Evolutionary conservation across 1,140 invertebrate species (phyloP), one percentile per base, ranked within the genome.

Genomic region (Rhyzopertha dominica): DNA sequence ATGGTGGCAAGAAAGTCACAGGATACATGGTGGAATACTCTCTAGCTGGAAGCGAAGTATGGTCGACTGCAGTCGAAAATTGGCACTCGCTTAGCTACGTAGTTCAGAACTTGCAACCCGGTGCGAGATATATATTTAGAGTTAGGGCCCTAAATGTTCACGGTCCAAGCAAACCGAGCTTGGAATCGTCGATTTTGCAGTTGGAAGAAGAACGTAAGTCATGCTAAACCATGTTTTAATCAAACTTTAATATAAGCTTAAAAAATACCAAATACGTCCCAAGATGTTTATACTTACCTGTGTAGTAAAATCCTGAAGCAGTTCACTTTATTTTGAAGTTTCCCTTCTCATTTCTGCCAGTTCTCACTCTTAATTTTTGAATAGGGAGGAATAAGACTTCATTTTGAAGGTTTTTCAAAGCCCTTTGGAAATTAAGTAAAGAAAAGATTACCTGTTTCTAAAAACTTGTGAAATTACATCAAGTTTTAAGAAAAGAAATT

Each of bases 1-100:
- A 93, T 62, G 88, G 88, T n/a, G 88, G 89, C 20, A 82, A 84
- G 42, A 84, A 84, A 37, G 77, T 93, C 30, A 85, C 82, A 13
- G 87, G 86, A 32, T 94, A 90, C 62, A 74, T 79, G 12, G 78
- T 92, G 12, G 87, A 93, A 66, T 82, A 84, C 67, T 75, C 75
- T 35, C 68, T 74, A 14, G 64, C 68, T 53, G 68, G 74, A 52
- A 71, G 73, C 39, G 61, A 62, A 13, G 65, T 68, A 17, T 84
- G 81, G 81, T 70, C 63, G 26, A 67, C 72, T 53, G 65, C 83
- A 41, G 74, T 76, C 1, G 71, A 77, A 37, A 71, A 75, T 43
- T 81, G 80, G 56, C 75, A 82, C 50, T 79, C 80, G 18, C 61
- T 84, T 34, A 82, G 78, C 40, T 75, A 81, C 49, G 74, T 73